Evolutionary conservation across 1,140 invertebrate genomes (phyloP).

Genomic region (Apocrypta bakeri): DNA sequence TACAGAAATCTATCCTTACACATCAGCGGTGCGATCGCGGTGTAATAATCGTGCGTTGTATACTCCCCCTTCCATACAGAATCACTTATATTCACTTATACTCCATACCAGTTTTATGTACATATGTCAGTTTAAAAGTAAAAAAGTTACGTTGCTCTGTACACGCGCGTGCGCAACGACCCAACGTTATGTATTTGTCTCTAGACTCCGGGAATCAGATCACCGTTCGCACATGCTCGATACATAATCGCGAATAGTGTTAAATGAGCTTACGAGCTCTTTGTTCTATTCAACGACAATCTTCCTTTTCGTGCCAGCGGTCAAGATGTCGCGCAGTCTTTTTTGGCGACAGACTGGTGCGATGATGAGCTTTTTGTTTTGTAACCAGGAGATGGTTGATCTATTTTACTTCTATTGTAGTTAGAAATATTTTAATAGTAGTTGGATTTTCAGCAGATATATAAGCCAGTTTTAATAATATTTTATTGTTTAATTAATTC

Average conservation of each 20-base stretch:
- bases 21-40: background rate
- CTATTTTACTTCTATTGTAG: too few species aligned
- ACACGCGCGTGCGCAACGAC: background rate
- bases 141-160: background rate
- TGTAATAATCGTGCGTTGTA: constrained; percentile 50
- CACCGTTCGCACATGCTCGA: constrained; percentile 37
- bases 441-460: too few species aligned
- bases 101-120: background rate
- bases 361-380: too few species aligned
- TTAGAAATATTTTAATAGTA: too few species aligned
- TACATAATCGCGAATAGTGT: constrained; percentile 59
- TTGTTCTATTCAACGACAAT: constrained; percentile 18
- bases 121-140: background rate
- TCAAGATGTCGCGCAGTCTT: too few species aligned
- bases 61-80: background rate
- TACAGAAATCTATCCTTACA: background rate
- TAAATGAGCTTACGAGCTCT: constrained; percentile 48
- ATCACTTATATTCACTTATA: background rate
- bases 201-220: constrained; percentile 50
- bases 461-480: too few species aligned
- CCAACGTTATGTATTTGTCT: background rate
- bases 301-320: background rate
- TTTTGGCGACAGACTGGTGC: background rate
- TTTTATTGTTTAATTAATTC: too few species aligned
- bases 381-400: too few species aligned